These are phyloP conservation scores for Ophiodon elongatus DNA, from an alignment of 2,113 vertebrate genomes.

Conservation along the genomic window DNA sequence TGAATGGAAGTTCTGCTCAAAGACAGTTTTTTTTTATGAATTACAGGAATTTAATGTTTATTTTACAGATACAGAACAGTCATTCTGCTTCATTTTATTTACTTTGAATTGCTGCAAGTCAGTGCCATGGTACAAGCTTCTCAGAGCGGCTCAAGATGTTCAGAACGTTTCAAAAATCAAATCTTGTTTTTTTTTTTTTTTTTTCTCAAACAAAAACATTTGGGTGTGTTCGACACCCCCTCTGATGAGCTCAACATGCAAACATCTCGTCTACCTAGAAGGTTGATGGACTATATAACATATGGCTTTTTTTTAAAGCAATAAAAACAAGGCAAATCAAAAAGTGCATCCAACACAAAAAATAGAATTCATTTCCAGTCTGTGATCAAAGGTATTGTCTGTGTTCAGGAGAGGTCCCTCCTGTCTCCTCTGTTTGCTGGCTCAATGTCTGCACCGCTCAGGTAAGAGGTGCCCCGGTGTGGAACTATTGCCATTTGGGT, in stretches of 20 bases:
- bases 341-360: constrained; percentile 87
- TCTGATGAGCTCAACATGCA: constrained; percentile 85
- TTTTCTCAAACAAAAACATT: constrained; percentile 74
- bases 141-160: constrained; percentile 78
- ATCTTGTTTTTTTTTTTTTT: constrained; percentile 44
- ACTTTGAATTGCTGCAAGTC: constrained; percentile 83
- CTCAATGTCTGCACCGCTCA: constrained; percentile 66
- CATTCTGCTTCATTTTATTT: constrained; percentile 84
- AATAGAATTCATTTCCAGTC: constrained; percentile 80
- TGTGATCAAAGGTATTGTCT: constrained; percentile 71
- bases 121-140: constrained; percentile 86
- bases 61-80: constrained; percentile 87
- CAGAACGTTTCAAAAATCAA: constrained; percentile 68
- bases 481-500: constrained; percentile 51
- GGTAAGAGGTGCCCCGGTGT: constrained; percentile 37
- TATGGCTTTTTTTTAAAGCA: constrained; percentile 91
- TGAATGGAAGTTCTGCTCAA: constrained; percentile 69
- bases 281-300: constrained; percentile 79
- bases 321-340: constrained; percentile 81
- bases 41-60: constrained; percentile 87
- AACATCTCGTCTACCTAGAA: constrained; percentile 83
- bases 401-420: constrained; percentile 60
- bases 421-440: constrained; percentile 59
- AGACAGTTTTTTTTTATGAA: constrained; percentile 60
- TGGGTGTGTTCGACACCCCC: constrained; percentile 73